These are phyloP conservation scores for Cryptomyrus ogoouensis DNA, from an alignment of 2,113 vertebrate species.

Conservation along the genomic window DNA sequence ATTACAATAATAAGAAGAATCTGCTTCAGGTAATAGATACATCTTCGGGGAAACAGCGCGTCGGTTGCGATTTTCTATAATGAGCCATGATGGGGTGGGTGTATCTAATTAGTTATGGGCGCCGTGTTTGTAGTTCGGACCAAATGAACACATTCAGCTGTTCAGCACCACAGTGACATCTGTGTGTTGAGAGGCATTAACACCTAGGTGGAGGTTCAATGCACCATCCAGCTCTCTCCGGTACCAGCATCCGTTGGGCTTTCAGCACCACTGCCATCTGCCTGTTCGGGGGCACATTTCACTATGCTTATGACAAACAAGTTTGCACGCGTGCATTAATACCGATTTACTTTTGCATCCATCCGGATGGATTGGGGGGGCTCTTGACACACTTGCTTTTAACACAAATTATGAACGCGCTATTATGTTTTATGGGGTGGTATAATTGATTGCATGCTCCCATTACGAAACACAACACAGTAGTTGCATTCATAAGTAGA, in stretches of 20 bases:
- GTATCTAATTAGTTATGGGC: background rate
- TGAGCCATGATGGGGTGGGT: background rate
- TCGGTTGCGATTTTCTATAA: background rate
- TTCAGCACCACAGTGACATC: background rate
- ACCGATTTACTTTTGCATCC: slow-evolving; percentile 3
- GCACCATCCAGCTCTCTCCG: background rate
- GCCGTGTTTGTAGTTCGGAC: background rate
- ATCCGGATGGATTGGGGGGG: too few relatives aligned
- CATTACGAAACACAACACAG: background rate
- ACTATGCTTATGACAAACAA: background rate
- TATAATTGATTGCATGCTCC: background rate
- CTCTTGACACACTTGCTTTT: background rate
- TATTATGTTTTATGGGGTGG: background rate
- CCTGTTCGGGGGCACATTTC: slow-evolving; percentile 44
- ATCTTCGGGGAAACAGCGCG: background rate
- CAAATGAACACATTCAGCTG: background rate
- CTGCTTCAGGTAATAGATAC: background rate
- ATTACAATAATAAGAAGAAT: background rate
- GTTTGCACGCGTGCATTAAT: background rate
- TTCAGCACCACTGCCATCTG: slow-evolving; percentile 57
- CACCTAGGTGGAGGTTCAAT: slow-evolving; percentile 9
- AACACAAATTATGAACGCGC: background rate
- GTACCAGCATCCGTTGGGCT: background rate
- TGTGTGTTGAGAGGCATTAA: background rate
- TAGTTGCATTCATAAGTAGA: background rate